Evolutionary conservation across 2,888 invertebrate species (phyloP).

Genomic region (Caenorhabditis sp.): DNA sequence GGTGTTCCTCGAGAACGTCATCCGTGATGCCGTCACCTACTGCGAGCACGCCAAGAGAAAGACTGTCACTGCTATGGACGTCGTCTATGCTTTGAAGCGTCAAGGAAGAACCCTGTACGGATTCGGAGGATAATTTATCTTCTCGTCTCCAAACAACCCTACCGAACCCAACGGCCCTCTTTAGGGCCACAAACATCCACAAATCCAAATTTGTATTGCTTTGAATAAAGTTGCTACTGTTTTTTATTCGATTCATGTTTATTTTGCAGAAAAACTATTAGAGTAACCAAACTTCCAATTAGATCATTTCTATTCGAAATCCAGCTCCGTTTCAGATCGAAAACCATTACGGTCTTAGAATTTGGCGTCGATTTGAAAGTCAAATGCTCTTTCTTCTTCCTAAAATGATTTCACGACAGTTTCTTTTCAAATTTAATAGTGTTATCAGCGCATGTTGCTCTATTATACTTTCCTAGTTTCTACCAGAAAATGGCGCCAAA

Average conservation of each 20-base stretch:
- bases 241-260: too few relatives aligned
- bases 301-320: too few relatives aligned
- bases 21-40: constrained; percentile 91
- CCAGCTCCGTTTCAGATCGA: too few relatives aligned
- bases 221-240: neutral
- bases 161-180: constrained; percentile 79
- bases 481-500: too few relatives aligned
- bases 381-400: too few relatives aligned
- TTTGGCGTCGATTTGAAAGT: neutral
- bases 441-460: too few relatives aligned
- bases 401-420: too few relatives aligned
- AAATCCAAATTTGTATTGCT: neutral
- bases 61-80: constrained; percentile 93
- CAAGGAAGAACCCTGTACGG: constrained; percentile 82
- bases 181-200: constrained; percentile 74
- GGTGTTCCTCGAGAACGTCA: constrained; percentile 91
- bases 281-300: too few relatives aligned
- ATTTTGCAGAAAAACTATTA: too few relatives aligned
- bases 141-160: neutral
- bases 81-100: constrained; percentile 87
- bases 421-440: too few relatives aligned
- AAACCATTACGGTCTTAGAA: neutral
- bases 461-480: too few relatives aligned
- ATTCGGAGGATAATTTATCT: constrained; percentile 76
- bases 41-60: constrained; percentile 93